Percentiles rank a stretch among this genome's conserved stretches.
Evolutionary conservation across 53 echinoderm and acorn worm species (phyloP).

Genomic region (Patiria pectinifera): DNA sequence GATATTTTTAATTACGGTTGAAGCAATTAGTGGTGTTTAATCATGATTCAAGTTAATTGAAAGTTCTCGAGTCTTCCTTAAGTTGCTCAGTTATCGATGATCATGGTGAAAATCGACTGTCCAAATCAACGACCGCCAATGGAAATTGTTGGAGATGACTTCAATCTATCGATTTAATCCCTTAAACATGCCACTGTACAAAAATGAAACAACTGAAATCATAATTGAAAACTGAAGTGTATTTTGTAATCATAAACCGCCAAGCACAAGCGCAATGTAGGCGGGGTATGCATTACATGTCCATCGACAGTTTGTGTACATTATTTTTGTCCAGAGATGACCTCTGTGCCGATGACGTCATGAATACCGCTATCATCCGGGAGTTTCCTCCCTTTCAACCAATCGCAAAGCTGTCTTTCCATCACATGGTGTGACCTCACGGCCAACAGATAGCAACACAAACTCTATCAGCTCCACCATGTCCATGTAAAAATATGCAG

Average conservation of each 20-base stretch:
- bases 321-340: slow-evolving; percentile 38
- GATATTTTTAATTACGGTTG: too few species aligned
- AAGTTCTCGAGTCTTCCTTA: too few species aligned
- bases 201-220: too few species aligned
- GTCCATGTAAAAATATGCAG: slow-evolving; percentile 62
- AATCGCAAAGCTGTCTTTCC: slow-evolving; percentile 41
- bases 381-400: slow-evolving; percentile 56
- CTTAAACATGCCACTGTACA: too few species aligned
- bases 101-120: too few species aligned
- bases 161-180: too few species aligned
- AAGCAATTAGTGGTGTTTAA: too few species aligned
- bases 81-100: too few species aligned
- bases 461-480: slow-evolving; percentile 62
- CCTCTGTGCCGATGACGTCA: slow-evolving; percentile 73
- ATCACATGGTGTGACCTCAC: slow-evolving; percentile 76
- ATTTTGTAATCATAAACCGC: neutral
- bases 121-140: too few species aligned
- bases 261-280: neutral
- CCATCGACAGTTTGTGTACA: slow-evolving; percentile 12
- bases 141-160: too few species aligned
- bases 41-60: too few species aligned
- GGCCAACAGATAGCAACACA: slow-evolving; percentile 77
- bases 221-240: too few species aligned
- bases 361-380: slow-evolving; percentile 71
- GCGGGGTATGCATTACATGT: neutral